phyloP scores from a whole-genome alignment of 2,797 vertebrate species.

The Lepilemur septentrionalis region DNA sequence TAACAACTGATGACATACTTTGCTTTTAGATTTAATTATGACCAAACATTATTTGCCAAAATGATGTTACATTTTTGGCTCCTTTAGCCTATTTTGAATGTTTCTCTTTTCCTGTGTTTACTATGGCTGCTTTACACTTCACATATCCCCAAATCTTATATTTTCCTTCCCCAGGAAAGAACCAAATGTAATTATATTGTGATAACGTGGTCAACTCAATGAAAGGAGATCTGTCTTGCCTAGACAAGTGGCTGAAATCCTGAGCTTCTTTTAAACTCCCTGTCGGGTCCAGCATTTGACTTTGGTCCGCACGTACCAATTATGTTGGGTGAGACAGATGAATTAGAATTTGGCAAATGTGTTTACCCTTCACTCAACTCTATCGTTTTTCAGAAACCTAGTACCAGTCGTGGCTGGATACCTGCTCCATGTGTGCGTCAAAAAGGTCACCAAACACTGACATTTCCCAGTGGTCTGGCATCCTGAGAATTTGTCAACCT shows the following conservation, averaged over 20 bases:
- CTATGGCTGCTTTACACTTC: neutral
- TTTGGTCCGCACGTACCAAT: neutral
- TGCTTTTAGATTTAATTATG: neutral
- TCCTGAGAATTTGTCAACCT: neutral
- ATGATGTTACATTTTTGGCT: neutral
- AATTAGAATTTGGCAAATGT: neutral
- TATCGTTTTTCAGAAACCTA: neutral
- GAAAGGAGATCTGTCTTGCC: neutral
- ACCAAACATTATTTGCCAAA: neutral
- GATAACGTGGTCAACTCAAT: neutral
- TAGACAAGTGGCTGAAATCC: neutral
- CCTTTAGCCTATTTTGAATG: neutral
- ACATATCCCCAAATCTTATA: neutral
- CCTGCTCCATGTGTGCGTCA: neutral
- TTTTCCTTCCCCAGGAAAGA: neutral
- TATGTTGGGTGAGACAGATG: neutral
- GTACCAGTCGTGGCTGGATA: neutral
- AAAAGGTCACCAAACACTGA: neutral
- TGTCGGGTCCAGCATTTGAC: neutral
- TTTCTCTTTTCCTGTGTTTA: neutral
- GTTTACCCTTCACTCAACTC: neutral
- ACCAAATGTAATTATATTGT: neutral
- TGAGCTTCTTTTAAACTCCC: neutral
- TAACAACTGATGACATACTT: neutral
- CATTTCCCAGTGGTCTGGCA: neutral